A percentile compares a stretch with the other conserved stretches of the same genome.
Evolutionary conservation across 2,797 vertebrate species (phyloP).

Genomic region (Alexandromys oeconomus): DNA sequence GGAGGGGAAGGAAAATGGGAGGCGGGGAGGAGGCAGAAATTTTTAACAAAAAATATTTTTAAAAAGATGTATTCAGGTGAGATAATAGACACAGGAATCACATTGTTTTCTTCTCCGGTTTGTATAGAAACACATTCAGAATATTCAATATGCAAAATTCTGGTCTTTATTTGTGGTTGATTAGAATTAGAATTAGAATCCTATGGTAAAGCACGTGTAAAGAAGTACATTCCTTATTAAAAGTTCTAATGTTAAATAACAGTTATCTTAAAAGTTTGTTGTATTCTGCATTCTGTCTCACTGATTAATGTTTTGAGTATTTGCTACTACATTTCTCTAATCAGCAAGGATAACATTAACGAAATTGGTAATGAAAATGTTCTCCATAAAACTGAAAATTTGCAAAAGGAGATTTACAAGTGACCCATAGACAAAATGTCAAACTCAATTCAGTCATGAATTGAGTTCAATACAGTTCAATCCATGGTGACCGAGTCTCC

Average conservation of each 20-base stretch:
- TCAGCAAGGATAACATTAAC: slow-evolving; percentile 3
- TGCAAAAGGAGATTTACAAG: not conserved
- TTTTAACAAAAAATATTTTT: too few species aligned
- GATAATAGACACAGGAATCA: not conserved
- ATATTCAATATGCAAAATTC: not conserved
- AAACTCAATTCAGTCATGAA: too few species aligned
- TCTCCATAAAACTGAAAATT: not conserved
- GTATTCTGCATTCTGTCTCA: not conserved
- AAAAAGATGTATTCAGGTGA: not conserved
- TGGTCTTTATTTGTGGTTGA: slow-evolving; percentile 35
- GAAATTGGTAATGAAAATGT: not conserved
- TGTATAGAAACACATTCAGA: slow-evolving; percentile 41
- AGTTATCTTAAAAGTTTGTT: not conserved
- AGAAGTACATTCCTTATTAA: slow-evolving; percentile 5
- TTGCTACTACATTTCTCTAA: not conserved
- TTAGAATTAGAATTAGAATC: slow-evolving; percentile 2
- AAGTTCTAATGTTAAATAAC: slow-evolving; percentile 5
- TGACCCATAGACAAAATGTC: not conserved
- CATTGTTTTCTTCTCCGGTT: slow-evolving; percentile 7
- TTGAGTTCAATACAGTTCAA: too few species aligned
- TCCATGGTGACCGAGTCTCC: not conserved
- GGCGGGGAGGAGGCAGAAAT: too few species aligned
- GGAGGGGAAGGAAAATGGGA: too few species aligned
- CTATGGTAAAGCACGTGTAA: slow-evolving; percentile 26
- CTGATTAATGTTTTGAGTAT: slow-evolving; percentile 20